These are phyloP conservation scores for Petrophora chlorosata DNA, from an alignment of 2,888 invertebrate species.

Conservation along the genomic window DNA sequence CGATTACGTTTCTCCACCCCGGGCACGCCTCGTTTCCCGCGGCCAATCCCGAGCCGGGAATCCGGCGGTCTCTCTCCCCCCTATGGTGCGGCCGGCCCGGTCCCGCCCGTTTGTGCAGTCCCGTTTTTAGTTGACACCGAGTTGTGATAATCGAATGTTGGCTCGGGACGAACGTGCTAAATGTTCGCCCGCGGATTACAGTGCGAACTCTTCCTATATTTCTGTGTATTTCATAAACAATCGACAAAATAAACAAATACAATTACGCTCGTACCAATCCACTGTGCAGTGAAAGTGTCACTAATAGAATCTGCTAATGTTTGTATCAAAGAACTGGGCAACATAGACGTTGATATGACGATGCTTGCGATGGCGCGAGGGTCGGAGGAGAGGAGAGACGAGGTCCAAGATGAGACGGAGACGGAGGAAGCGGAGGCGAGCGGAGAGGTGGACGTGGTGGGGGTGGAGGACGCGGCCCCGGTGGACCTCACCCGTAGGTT, in stretches of 20 bases:
- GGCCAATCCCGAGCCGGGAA: conserved; percentile 65
- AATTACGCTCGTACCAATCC: not conserved
- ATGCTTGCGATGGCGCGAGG: conserved; percentile 82
- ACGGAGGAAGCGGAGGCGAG: conserved; percentile 67
- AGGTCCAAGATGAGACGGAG: conserved; percentile 60
- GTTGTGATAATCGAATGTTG: conserved; percentile 60
- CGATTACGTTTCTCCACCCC: conserved; percentile 81
- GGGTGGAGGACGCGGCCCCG: conserved; percentile 77
- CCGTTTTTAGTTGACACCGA: conserved; percentile 55
- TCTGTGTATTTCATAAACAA: conserved; percentile 6
- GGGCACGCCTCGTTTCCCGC: conserved; percentile 76
- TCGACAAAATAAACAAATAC: not conserved
- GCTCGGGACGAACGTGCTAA: conserved; percentile 50
- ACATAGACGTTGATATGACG: conserved; percentile 77
- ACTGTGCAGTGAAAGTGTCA: conserved; percentile 52
- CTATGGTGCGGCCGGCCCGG: conserved; percentile 42
- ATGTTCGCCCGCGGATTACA: conserved; percentile 49
- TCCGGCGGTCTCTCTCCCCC: conserved; percentile 48
- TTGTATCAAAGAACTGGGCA: conserved; percentile 28
- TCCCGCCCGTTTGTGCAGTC: conserved; percentile 61
- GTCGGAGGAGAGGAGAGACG: conserved; percentile 70
- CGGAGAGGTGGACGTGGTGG: conserved; percentile 76
- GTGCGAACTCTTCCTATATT: conserved; percentile 43
- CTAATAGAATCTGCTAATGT: conserved; percentile 29
- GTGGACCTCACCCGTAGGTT: conserved; percentile 78